Evolutionary conservation across 2,797 vertebrate species (phyloP).

Genomic region (Rhinatrema bivittatum): DNA sequence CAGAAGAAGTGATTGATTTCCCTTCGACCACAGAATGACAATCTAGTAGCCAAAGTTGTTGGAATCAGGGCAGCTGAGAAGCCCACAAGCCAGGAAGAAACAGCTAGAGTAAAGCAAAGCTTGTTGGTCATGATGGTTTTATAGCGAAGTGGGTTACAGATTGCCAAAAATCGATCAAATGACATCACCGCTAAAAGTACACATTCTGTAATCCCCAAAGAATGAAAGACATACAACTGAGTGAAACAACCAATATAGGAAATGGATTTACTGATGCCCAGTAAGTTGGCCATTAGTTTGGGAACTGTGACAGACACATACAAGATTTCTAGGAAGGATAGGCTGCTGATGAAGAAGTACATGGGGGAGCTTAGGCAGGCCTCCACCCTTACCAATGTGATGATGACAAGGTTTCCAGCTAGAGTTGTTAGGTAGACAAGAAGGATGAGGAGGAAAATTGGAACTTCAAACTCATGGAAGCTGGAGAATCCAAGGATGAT

Average conservation of each 20-base stretch:
- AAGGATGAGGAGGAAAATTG: constrained; percentile 16
- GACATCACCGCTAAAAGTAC: constrained; percentile 31
- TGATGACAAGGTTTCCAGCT: constrained; percentile 25
- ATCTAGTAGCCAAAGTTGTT: constrained; percentile 6
- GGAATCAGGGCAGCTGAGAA: constrained; percentile 24
- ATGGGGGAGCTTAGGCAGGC: constrained; percentile 25
- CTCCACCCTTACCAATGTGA: constrained; percentile 13
- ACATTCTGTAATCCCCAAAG: too few relatives aligned
- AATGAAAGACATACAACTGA: constrained; percentile 32
- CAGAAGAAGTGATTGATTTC: constrained; percentile 17
- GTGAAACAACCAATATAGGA: constrained; percentile 21
- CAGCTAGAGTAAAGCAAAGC: constrained; percentile 10
- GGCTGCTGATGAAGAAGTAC: constrained; percentile 33
- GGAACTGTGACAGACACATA: constrained; percentile 26
- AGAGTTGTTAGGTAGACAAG: constrained; percentile 22
- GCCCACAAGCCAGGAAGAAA: constrained; percentile 23
- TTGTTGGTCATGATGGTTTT: constrained; percentile 16
- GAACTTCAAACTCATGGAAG: constrained; percentile 9
- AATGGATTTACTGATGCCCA: constrained; percentile 15
- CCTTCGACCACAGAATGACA: constrained; percentile 20
- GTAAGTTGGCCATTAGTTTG: constrained; percentile 19
- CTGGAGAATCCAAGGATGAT: constrained; percentile 21
- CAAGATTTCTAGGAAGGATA: constrained; percentile 35
- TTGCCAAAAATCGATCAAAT: constrained; percentile 30
- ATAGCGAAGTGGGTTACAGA: constrained; percentile 32